These are phyloP conservation scores for Drosophila littoralis DNA, from an alignment of 1,140 invertebrate species.

Conservation along the genomic window DNA sequence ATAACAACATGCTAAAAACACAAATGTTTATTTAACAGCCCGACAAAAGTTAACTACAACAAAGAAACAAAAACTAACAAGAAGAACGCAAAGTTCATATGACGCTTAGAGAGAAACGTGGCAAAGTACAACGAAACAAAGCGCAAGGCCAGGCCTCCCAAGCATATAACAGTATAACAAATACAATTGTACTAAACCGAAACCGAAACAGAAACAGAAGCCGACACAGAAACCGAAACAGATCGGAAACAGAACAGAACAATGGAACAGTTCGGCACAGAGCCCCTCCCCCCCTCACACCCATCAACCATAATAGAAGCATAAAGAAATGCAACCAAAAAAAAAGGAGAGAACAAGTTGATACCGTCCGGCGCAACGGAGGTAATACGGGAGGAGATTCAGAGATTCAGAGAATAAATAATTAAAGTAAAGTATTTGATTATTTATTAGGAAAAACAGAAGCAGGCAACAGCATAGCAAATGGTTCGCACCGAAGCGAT, in stretches of 20 bases:
- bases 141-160: conserved; percentile 21
- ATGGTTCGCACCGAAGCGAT: neutral
- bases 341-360: conserved; percentile 21
- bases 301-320: no score
- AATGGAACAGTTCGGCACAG: neutral
- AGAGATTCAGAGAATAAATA: conserved; percentile 19
- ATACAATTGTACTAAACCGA: neutral
- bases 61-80: conserved; percentile 3
- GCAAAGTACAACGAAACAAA: conserved; percentile 67
- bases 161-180: neutral
- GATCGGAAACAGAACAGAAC: conserved; percentile 2
- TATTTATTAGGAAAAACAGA: conserved; percentile 9
- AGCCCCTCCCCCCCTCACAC: neutral
- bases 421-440: conserved; percentile 3
- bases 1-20: conserved; percentile 45
- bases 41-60: conserved; percentile 58
- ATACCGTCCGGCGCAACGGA: conserved; percentile 45
- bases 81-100: conserved; percentile 4
- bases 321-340: neutral
- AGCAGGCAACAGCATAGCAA: neutral
- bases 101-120: conserved; percentile 37
- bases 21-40: conserved; percentile 19
- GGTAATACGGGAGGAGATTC: conserved; percentile 4
- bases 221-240: neutral
- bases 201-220: neutral